These are phyloP conservation scores for Leucoma salicis DNA, from an alignment of 2,888 invertebrate genomes.

Conservation along the genomic window DNA sequence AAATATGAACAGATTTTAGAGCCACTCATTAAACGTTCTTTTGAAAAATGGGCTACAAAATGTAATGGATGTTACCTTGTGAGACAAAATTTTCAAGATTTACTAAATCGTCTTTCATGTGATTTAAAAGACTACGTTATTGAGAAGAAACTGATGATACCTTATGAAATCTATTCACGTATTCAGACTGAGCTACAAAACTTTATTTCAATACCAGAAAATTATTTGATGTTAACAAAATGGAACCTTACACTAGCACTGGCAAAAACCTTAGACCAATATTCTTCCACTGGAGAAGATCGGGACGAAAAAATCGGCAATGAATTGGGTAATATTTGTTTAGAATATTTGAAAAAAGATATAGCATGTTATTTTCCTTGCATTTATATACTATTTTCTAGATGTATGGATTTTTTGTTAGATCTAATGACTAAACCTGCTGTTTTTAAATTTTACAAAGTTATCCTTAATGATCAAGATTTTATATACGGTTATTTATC, in stretches of 20 bases:
- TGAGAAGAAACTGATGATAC: conserved; percentile 34
- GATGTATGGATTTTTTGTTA: conserved; percentile 31
- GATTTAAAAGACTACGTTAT: conserved; percentile 39
- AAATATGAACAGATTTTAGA: conserved; percentile 45
- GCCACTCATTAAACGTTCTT: conserved; percentile 43
- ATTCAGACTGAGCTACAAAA: conserved; percentile 38
- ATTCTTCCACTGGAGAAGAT: conserved; percentile 13
- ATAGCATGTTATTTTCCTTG: conserved; percentile 45
- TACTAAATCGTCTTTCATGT: conserved; percentile 34
- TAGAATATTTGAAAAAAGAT: conserved; percentile 50
- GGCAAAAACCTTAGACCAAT: conserved; percentile 36
- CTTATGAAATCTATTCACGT: conserved; percentile 38
- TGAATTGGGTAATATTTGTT: conserved; percentile 45
- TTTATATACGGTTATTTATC: conserved; percentile 47
- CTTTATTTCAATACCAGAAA: conserved; percentile 40
- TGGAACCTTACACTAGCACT: conserved; percentile 47
- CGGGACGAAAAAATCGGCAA: conserved; percentile 37
- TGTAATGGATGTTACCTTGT: conserved; percentile 24
- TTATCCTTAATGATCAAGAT: conserved; percentile 39
- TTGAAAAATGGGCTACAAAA: conserved; percentile 39
- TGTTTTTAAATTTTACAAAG: conserved; percentile 30
- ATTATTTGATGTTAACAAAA: conserved; percentile 49
- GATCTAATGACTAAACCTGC: conserved; percentile 12
- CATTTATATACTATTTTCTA: conserved; percentile 49
- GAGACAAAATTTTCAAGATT: conserved; percentile 13